Base-by-base conservation (phyloP, 92 coral and sea anemone species). In the Epizoanthus stellaris region DNA sequence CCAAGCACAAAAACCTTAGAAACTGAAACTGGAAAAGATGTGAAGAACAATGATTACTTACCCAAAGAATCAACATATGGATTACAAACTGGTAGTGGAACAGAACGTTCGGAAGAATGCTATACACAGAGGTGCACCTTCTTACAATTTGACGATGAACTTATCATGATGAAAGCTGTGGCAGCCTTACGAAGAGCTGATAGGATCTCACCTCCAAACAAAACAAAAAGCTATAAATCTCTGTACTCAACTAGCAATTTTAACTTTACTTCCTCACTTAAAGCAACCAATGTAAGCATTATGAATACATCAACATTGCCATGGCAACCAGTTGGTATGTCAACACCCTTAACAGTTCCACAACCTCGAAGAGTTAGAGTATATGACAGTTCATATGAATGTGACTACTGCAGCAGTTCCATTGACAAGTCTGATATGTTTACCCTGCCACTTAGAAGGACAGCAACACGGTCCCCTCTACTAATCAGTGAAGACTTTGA, bases 311-410 rank as follows among this genome's bases (percentile, higher is more conserved):
- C 93, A 38, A 82, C 92, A 52, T 85, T 87, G 20, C 91, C 91
- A 80, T 91, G 95, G 95, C 93, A 91, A 74, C 98, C 98, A 54
- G 95, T 94, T 39, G 85, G 88, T 39, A 87, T 94, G 95, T 94
- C 98, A n/a, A 94, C 98, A 14, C 98, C 98, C 71, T 63, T 94
- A 61, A 76, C 77, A 25, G 69, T 75, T 12, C 76, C 60, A 43
- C 56, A 80, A 3, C 59, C 70, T 34, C 77, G 83, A 80, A 66
- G 77, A 25, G 57, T 77, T 30, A 45, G 68, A 56, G 89, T 80
- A 42, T 45, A 67, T 89, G 84, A 77, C 68, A 73, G 89, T 73
- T 65, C 52, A 59, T 75, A 85, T 80, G 84, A 88, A 23, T 85
- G 84, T 81, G 87, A 75, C 36, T 89, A 84, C 4, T 45, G 70